phyloP scores from a whole-genome alignment of 2,113 vertebrate species.

The Melanostigma gelatinosum region DNA sequence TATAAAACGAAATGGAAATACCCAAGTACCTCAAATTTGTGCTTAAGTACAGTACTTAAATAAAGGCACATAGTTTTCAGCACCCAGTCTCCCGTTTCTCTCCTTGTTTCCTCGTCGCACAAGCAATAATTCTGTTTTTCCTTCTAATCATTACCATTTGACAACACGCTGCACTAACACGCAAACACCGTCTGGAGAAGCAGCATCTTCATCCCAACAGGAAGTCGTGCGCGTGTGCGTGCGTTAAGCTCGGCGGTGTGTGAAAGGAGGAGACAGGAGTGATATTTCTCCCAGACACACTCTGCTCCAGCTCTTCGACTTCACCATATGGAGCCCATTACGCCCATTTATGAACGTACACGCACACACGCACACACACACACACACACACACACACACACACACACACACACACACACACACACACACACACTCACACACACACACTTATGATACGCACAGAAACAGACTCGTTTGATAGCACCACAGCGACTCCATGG shows the following conservation, averaged over 20 bases:
- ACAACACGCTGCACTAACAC: slow-evolving; percentile 43
- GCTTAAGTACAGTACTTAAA: background rate
- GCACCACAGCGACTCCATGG: background rate
- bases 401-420: background rate
- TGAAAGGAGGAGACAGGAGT: slow-evolving; percentile 52
- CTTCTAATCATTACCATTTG: slow-evolving; percentile 49
- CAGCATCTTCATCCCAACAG: slow-evolving; percentile 46
- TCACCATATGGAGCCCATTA: slow-evolving; percentile 66
- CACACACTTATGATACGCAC: background rate
- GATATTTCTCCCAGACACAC: slow-evolving; percentile 59
- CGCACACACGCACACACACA: slow-evolving; percentile 13
- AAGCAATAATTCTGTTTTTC: slow-evolving; percentile 23
- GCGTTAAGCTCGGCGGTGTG: slow-evolving; percentile 32
- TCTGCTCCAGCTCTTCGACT: slow-evolving; percentile 51
- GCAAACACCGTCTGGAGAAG: slow-evolving; percentile 44
- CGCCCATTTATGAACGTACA: slow-evolving; percentile 43
- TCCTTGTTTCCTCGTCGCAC: background rate
- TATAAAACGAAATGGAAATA: background rate
- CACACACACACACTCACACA: slow-evolving; percentile 4
- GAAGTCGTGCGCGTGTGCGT: slow-evolving; percentile 11
- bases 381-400: slow-evolving; percentile 17
- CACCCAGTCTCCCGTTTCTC: background rate
- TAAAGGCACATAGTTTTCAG: background rate
- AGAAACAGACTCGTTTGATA: slow-evolving; percentile 1
- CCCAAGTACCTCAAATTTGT: background rate